Percentiles rank a stretch among this genome's conserved stretches.
phyloP scores from a whole-genome alignment of 2,888 invertebrate species.

The Caenorhabditis sp. region DNA sequence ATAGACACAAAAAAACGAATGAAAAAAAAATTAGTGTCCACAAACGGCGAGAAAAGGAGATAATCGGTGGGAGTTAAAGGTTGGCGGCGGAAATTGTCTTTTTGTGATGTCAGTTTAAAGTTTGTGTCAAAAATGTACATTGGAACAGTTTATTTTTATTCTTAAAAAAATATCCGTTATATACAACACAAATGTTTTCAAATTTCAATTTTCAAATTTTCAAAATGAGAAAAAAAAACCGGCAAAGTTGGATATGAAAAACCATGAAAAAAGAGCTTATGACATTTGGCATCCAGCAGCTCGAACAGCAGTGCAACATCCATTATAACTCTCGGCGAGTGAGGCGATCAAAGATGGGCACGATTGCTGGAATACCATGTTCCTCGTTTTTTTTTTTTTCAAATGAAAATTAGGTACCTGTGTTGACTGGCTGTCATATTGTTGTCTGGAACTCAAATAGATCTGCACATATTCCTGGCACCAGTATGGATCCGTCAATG shows the following conservation, averaged over 20 bases:
- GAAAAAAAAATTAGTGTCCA: too few species aligned
- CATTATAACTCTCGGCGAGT: conserved; percentile 67
- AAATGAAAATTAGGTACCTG: conserved; percentile 25
- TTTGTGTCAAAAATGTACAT: neutral
- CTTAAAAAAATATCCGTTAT: conserved; percentile 48
- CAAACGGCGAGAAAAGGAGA: neutral
- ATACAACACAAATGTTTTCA: conserved; percentile 59
- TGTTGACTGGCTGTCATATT: conserved; percentile 47
- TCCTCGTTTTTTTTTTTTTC: conserved; percentile 6
- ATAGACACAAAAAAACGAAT: too few species aligned
- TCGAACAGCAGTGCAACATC: conserved; percentile 71
- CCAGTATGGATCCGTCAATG: conserved; percentile 70
- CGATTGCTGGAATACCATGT: conserved; percentile 56
- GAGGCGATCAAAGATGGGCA: conserved; percentile 67
- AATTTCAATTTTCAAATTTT: too few species aligned
- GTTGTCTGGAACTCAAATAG: conserved; percentile 58
- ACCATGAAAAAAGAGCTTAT: conserved; percentile 42
- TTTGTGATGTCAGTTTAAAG: conserved; percentile 1
- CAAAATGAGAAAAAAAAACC: conserved; percentile 27
- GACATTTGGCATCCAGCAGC: conserved; percentile 68
- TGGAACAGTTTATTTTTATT: conserved; percentile 33
- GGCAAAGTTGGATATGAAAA: conserved; percentile 26
- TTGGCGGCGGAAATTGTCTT: neutral
- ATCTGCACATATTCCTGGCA: conserved; percentile 69
- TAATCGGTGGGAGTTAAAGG: neutral